Evolutionary conservation across 2,888 invertebrate species (phyloP), one percentile per base, ranked within the genome.

Genomic region (Xanthorhoe spadicearia): DNA sequence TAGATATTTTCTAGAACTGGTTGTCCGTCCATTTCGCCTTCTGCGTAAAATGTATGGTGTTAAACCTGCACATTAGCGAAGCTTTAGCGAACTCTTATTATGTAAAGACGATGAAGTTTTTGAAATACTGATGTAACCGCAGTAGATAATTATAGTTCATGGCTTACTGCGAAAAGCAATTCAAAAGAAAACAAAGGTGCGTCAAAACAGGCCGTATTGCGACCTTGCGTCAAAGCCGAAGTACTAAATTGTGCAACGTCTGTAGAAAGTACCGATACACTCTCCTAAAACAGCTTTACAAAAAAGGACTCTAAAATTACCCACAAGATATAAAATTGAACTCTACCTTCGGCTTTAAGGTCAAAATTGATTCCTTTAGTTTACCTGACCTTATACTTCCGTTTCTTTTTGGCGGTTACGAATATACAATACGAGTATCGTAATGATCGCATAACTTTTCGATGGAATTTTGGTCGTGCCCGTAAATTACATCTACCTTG

Each of bases 201-300:
- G 78, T 82, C 80, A 81, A 84, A 80, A 67, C 79, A 18, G 43
- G 23, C 15, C 15, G 51, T 59, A 38, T 5, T 6, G 19, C 43
- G 84, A 83, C 86, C 85, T 85, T 85, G 84, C 74, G 71, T 79
- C 74, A 72, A 55, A 72, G 71, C 65, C 51, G 51, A 59, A 56
- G n/a, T 53, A 55, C 53, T 43, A 28, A 48, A 56, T 83, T 81
- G 71, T 72, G 77, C 73, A 83, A 82, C 52, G 54, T 73, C 61
- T 62, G 73, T 86, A 85, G 88, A 87, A 90, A 90, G 88, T 46
- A 28, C 51, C 15, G n/a, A 48, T 79, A 68, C 69, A 81, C 86
- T 88, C 89, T 89, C 87, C 83, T 88, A 77, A 80, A 49, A 59
- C 35, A n/a, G 6, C 54, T 7, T 49, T 64, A 43, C 53, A 59